These are phyloP conservation scores for Intellagama lesueurii DNA, from an alignment of 2,797 vertebrate genomes.

Conservation along the genomic window DNA sequence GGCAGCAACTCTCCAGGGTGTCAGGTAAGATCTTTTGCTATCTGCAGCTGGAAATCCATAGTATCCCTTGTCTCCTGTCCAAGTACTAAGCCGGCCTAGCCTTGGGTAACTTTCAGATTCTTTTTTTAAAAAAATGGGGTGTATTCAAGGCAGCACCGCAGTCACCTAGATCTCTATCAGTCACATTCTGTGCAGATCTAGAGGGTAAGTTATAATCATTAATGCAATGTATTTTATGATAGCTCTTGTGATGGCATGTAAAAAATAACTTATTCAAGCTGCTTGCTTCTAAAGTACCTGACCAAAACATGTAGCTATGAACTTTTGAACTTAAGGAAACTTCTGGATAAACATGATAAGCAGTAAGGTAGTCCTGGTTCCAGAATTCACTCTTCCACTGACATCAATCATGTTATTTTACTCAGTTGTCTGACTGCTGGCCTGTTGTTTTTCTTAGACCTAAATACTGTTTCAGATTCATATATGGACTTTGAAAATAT, in stretches of 20 bases:
- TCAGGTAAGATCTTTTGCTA: not conserved
- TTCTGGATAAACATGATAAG: constrained; percentile 73
- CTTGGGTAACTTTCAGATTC: not conserved
- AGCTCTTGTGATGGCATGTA: constrained; percentile 61
- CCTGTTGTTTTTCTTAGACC: constrained; percentile 47
- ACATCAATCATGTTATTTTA: constrained; percentile 70
- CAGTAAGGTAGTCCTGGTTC: constrained; percentile 70
- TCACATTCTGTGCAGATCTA: not conserved
- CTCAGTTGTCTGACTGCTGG: constrained; percentile 49
- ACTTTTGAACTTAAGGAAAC: constrained; percentile 80
- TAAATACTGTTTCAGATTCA: constrained; percentile 57
- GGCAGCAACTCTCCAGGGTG: too few species aligned
- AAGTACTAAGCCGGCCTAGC: too few species aligned
- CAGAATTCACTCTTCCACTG: constrained; percentile 67
- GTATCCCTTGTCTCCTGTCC: not conserved
- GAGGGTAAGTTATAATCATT: not conserved
- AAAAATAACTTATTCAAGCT: constrained; percentile 69
- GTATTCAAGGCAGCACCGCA: too few species aligned
- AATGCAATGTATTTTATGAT: constrained; percentile 31
- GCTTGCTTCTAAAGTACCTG: constrained; percentile 59
- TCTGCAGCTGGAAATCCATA: not conserved
- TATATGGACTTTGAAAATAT: constrained; percentile 50
- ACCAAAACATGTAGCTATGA: constrained; percentile 71
- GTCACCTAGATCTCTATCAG: too few species aligned
- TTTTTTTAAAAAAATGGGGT: too few species aligned